These are phyloP conservation scores for Physella acuta DNA, from an alignment of 1,140 invertebrate genomes.

Conservation along the genomic window DNA sequence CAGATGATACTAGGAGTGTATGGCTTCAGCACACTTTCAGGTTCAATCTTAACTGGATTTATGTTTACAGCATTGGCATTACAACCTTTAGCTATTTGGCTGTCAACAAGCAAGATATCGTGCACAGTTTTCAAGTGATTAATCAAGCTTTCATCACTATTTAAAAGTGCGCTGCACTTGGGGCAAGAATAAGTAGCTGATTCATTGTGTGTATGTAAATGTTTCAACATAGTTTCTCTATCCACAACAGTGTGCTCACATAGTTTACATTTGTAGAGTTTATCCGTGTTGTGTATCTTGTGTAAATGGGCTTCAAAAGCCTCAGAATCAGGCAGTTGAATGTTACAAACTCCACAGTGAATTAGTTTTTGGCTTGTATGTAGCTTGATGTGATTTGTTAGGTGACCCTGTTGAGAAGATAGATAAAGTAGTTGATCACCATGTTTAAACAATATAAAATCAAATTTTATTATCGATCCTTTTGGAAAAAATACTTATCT, in stretches of 20 bases:
- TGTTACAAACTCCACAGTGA: slow-evolving; percentile 39
- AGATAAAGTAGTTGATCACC: background rate
- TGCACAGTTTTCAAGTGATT: slow-evolving; percentile 26
- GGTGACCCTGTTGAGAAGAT: slow-evolving; percentile 39
- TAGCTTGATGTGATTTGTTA: slow-evolving; percentile 58
- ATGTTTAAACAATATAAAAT: background rate
- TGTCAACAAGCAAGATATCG: slow-evolving; percentile 6
- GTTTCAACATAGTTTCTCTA: slow-evolving; percentile 41
- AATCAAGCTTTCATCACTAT: slow-evolving; percentile 17
- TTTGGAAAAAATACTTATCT: too few relatives aligned
- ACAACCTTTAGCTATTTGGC: too few relatives aligned
- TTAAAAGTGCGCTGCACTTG: slow-evolving; percentile 6
- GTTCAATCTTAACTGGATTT: background rate
- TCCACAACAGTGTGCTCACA: slow-evolving; percentile 48
- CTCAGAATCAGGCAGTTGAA: slow-evolving; percentile 25
- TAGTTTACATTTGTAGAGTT: slow-evolving; percentile 45
- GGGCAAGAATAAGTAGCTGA: slow-evolving; percentile 26
- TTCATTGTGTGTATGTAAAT: slow-evolving; percentile 33
- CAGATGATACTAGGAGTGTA: slow-evolving; percentile 50
- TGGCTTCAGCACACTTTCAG: background rate
- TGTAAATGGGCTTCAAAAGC: slow-evolving; percentile 44
- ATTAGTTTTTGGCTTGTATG: slow-evolving; percentile 43
- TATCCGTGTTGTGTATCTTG: slow-evolving; percentile 42
- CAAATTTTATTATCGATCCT: too few relatives aligned
- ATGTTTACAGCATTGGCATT: too few relatives aligned